Conservation (phyloP, 53 echinoderm and acorn worm genomes). For the Crossaster papposus region DNA sequence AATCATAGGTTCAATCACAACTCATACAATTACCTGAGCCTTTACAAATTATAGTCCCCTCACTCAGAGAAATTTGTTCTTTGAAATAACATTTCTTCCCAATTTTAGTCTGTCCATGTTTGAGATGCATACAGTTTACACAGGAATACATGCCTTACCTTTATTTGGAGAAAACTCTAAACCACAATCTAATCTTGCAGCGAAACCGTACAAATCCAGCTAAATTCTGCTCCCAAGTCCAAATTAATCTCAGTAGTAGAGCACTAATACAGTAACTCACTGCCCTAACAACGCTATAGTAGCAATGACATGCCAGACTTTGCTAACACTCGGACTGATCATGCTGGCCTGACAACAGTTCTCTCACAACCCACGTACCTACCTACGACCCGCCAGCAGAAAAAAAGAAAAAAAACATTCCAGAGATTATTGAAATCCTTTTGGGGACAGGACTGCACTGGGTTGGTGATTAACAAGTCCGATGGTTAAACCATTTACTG, state of each 20-base stretch:
- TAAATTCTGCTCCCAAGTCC: not conserved
- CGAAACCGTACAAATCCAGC: not conserved
- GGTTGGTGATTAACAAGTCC: not conserved
- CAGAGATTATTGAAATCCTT: constrained; percentile 51
- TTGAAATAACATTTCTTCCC: no score
- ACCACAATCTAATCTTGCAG: not conserved
- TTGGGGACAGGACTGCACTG: not conserved
- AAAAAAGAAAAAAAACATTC: constrained; percentile 24
- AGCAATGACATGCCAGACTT: not conserved
- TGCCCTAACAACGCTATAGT: not conserved
- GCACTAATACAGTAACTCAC: not conserved
- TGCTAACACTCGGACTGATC: not conserved
- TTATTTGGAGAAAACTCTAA: constrained; percentile 14
- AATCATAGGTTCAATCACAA: no score
- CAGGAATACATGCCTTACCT: constrained; percentile 4
- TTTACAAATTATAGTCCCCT: no score
- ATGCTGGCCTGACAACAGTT: not conserved
- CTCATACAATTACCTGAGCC: no score
- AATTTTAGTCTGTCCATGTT: not conserved
- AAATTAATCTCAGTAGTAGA: not conserved
- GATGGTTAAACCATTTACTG: not conserved
- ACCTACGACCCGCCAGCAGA: not conserved
- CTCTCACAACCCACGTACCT: not conserved
- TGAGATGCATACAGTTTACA: not conserved
- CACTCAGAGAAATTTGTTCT: no score